Evolutionary conservation across 2,888 invertebrate genomes (phyloP), one percentile per base, ranked within the genome.

Genomic region (Pyralis farinalis): DNA sequence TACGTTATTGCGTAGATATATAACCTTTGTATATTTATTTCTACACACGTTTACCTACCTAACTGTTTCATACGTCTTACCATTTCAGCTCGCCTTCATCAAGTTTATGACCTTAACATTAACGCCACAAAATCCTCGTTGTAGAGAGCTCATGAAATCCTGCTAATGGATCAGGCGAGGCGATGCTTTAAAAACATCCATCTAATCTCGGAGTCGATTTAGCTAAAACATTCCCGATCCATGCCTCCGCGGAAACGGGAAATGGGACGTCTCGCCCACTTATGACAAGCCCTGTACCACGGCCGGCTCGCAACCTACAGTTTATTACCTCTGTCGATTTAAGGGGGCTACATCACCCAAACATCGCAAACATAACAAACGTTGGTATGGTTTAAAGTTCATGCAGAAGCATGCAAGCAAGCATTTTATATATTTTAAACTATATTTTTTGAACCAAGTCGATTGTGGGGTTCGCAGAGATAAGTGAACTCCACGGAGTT

Each of bases 161-260:
- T 63, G 71, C 78, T 82, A 82, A 83, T 82, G 82, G 82, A 80
- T 71, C 65, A 75, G 68, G 71, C 78, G 76, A 71, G 71, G 73
- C 66, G 65, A 66, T 71, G 75, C 67, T 74, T 80, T 79, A 78
- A 82, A 79, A 80, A 81, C 80, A 81, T 78, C 76, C 75, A 67
- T 74, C 71, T 77, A 76, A 81, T 77, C 74, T 68, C 59, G 55
- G 68, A 74, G 74, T 73, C 78, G 74, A 78, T 78, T 74, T 72
- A 75, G 71, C 73, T 76, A 73, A 78, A 79, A 76, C 75, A 78
- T 73, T 75, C 71, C 64, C 64, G 67, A 77, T 75, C 67, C 65
- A 58, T 63, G 68, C 67, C 62, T 63, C 63, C 67, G 65, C 59
- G 63, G 68, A 62, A 67, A 73, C 65, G 64, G 72, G 69, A 75